These are phyloP conservation scores for Idaea dimidiata DNA, from an alignment of 2,888 invertebrate species.

Conservation along the genomic window DNA sequence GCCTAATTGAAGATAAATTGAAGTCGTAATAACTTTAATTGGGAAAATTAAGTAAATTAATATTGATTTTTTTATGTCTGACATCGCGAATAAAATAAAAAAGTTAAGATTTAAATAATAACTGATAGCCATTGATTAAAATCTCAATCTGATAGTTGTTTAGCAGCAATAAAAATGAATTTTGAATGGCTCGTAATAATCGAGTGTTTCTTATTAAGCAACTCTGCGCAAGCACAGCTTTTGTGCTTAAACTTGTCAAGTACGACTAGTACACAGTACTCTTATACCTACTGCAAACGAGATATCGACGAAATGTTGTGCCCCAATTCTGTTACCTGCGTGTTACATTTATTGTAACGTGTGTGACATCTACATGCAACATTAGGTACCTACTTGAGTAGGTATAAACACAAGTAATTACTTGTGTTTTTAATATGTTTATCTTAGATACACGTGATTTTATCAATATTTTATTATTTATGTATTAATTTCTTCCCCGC, in stretches of 20 bases:
- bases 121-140: background rate
- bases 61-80: background rate
- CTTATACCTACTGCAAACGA: conserved; percentile 33
- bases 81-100: background rate
- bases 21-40: too few species aligned
- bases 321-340: conserved; percentile 35
- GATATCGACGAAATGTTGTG: conserved; percentile 41
- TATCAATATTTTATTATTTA: too few species aligned
- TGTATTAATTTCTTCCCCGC: too few species aligned
- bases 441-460: too few species aligned
- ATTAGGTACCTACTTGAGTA: background rate
- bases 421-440: too few species aligned
- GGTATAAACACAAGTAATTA: too few species aligned
- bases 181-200: conserved; percentile 17
- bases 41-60: background rate
- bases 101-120: background rate
- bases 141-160: background rate
- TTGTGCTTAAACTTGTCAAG: conserved; percentile 52
- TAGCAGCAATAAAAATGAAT: conserved; percentile 3
- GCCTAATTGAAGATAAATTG: too few species aligned
- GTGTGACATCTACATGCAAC: conserved; percentile 19
- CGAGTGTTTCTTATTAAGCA: conserved; percentile 37
- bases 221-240: conserved; percentile 40
- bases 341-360: conserved; percentile 18
- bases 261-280: conserved; percentile 47